phyloP scores from a whole-genome alignment of 2,888 invertebrate genomes.

The Pyrrhia umbra region DNA sequence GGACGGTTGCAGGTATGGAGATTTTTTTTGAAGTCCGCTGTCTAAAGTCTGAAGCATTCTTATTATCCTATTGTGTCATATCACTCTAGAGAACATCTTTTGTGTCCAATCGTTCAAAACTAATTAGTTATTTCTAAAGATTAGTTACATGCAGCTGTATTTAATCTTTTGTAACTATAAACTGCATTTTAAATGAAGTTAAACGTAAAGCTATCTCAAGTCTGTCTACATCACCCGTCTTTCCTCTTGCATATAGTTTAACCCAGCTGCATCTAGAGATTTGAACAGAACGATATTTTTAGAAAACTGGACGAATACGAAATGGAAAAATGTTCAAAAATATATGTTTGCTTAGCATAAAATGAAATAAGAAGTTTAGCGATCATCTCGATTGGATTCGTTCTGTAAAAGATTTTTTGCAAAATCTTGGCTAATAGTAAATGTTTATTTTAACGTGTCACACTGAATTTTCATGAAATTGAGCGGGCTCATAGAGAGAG shows the following conservation, averaged over 20 bases:
- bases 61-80: too few relatives aligned
- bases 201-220: background rate
- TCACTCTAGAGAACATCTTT: too few relatives aligned
- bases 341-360: conserved; percentile 29
- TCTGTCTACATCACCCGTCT: background rate
- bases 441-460: too few relatives aligned
- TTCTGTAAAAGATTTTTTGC: conserved; percentile 5
- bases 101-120: too few relatives aligned
- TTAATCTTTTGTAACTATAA: background rate
- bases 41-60: background rate
- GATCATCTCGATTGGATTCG: conserved; percentile 6
- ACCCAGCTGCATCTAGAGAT: conserved; percentile 36
- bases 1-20: conserved; percentile 1
- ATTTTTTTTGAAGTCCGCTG: background rate
- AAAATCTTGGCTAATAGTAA: too few relatives aligned
- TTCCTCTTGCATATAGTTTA: conserved; percentile 6
- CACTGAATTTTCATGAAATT: too few relatives aligned
- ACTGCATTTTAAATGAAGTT: background rate
- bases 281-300: conserved; percentile 44
- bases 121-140: too few relatives aligned
- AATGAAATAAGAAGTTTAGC: conserved; percentile 15
- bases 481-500: too few relatives aligned
- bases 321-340: conserved; percentile 40
- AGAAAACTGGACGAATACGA: conserved; percentile 34
- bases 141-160: background rate